A percentile compares a stretch with the other conserved stretches of the same genome.
Conservation (phyloP, 2,888 invertebrate species). For the Ectemnius continuus region DNA sequence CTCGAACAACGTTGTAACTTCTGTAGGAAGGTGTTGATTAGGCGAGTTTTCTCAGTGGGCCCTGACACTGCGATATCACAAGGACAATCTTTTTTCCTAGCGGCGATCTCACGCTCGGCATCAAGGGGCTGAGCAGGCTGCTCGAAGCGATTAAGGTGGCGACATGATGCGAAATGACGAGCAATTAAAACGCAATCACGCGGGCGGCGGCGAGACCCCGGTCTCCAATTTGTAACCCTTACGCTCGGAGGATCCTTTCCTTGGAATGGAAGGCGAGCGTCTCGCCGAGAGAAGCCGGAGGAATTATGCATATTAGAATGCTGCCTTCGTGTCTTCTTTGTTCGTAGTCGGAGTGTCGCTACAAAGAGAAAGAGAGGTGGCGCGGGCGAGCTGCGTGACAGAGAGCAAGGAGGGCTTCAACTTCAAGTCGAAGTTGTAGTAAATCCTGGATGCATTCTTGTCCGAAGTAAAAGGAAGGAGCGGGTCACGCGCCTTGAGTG, state of each 20-base stretch:
- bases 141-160: neutral
- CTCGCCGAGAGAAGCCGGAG: neutral
- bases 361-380: too few species aligned
- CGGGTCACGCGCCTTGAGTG: conserved; percentile 8
- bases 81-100: neutral
- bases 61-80: neutral
- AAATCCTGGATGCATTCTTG: conserved; percentile 48
- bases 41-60: conserved; percentile 11
- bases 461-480: conserved; percentile 53
- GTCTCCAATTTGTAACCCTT: neutral
- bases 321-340: conserved; percentile 15
- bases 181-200: conserved; percentile 2
- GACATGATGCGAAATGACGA: conserved; percentile 1
- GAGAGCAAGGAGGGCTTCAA: neutral
- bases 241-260: too few species aligned
- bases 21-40: conserved; percentile 31
- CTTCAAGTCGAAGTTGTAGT: conserved; percentile 14
- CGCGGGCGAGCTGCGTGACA: too few species aligned
- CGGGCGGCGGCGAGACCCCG: neutral
- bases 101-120: neutral
- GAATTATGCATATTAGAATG: conserved; percentile 18
- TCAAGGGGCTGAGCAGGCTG: neutral
- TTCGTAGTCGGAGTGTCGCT: conserved; percentile 8
- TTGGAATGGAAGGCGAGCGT: neutral
- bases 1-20: neutral